A percentile compares a stretch with the other conserved stretches of the same genome.
Evolutionary conservation across 2,113 vertebrate species (phyloP).

Genomic region (Synodontis membranacea): DNA sequence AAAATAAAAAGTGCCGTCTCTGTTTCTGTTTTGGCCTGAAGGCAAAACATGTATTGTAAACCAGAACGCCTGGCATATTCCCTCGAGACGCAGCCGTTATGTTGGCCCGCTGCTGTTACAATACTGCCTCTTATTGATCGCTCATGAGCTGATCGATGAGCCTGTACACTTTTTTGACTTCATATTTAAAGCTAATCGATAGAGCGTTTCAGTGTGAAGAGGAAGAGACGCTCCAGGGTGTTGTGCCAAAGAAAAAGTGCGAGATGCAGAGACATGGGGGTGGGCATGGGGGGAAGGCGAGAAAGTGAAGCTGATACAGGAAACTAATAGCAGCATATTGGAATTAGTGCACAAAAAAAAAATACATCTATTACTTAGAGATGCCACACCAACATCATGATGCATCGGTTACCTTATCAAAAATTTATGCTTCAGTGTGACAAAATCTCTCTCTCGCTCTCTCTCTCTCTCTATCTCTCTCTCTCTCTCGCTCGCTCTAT

Average conservation of each 20-base stretch:
- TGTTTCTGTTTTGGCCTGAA: neutral
- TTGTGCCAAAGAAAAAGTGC: neutral
- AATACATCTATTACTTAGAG: neutral
- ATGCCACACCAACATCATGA: neutral
- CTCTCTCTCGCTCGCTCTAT: too few relatives aligned
- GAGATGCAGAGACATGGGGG: neutral
- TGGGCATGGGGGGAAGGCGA: neutral
- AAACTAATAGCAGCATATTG: neutral
- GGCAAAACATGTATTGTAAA: constrained; percentile 28
- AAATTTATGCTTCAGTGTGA: neutral
- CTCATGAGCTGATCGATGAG: constrained; percentile 38
- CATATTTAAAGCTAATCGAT: constrained; percentile 45
- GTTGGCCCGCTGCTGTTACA: constrained; percentile 35
- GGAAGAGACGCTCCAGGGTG: neutral
- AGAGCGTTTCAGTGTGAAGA: constrained; percentile 1
- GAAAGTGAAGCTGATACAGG: neutral
- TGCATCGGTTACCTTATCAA: neutral
- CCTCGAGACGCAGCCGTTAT: neutral
- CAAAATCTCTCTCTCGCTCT: neutral
- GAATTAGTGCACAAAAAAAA: neutral
- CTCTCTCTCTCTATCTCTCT: too few relatives aligned
- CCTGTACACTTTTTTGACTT: constrained; percentile 10
- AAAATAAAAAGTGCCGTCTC: neutral
- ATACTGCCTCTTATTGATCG: constrained; percentile 35
- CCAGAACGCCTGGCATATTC: constrained; percentile 11